Evolutionary conservation across 2,797 vertebrate genomes (phyloP).

Genomic region (Cephalopachus bancanus): DNA sequence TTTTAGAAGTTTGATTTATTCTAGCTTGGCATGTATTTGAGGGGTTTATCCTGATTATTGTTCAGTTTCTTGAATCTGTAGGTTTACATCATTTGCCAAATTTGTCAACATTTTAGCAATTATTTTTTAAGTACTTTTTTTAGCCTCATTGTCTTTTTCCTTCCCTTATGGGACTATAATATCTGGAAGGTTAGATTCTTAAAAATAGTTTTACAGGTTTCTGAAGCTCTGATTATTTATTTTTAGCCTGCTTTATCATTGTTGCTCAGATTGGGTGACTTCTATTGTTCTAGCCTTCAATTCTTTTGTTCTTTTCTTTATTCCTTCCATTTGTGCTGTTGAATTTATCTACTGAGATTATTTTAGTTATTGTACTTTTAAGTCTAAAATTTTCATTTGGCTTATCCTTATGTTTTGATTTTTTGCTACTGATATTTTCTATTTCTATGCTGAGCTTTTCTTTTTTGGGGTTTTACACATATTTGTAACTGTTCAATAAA

Average conservation of each 20-base stretch:
- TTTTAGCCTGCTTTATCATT: background rate
- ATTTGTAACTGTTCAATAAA: background rate
- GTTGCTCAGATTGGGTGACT: background rate
- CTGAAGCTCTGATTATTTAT: background rate
- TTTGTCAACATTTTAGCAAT: background rate
- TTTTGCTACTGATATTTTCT: background rate
- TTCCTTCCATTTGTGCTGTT: background rate
- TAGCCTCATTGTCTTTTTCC: background rate
- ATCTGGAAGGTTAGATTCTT: background rate
- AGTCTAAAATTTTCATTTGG: background rate
- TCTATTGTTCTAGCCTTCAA: background rate
- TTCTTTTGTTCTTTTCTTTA: background rate
- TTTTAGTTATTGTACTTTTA: slow-evolving; percentile 46
- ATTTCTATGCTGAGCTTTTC: background rate
- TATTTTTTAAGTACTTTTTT: background rate
- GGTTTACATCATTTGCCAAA: background rate
- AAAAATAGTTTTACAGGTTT: background rate
- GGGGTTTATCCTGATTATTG: background rate
- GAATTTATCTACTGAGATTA: background rate
- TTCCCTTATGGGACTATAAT: background rate
- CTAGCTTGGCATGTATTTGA: background rate
- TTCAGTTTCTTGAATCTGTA: background rate
- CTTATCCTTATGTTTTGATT: background rate
- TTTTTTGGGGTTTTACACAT: background rate
- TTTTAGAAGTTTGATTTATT: background rate